Evolutionary conservation across 2,888 invertebrate genomes (phyloP), one percentile per base, ranked within the genome.

Genomic region (Drosophila anomalata): DNA sequence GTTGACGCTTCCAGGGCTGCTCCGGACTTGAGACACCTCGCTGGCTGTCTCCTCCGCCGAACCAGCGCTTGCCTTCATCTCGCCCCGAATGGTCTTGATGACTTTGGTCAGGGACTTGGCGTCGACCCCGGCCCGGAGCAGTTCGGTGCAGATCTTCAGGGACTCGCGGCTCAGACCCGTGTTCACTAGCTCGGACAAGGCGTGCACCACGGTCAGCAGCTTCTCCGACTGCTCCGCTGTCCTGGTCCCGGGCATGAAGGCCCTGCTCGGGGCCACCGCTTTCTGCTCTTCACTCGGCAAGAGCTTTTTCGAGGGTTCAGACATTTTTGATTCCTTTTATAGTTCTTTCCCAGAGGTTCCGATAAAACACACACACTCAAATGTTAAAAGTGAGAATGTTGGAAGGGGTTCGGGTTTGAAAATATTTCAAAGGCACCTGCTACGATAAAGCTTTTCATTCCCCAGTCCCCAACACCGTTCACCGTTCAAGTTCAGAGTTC

Each of bases 401-500:
- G 4, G 4, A 4, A 33, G 12, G 3, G 33, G 29, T 8, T 29
- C 2, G 29, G 2, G 12, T 33, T 33, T 33, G 33, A 39, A 41
- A 53, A 53, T 41, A 39, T 53, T 20, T 33, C 4, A 11, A 11
- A 33, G 12, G 33, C 33, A 33, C 12, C 33, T 33, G 33, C 33
- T 11, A 31, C 7, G 8, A 31, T 3, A 3, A 31, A 2, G 31
- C 22, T 24, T 24, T 24, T 24, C 22, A 24, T 0, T 24, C 22
- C 29, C n/a, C 31, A 54, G 54, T 41, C 14, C 3, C 24, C 26
- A 47, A 56, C 54, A 42, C 51, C 39, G 47, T 52, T 71, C 17
- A 17, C 17, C 17, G 17, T 17, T 68, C 75, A 79, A 71, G 78
- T 75, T 79, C 67, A 84, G 55, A 80, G 84, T 73, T 78, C 67